Conservation (phyloP, 1,140 invertebrate species). For the Thaumatotibia leucotreta region DNA sequence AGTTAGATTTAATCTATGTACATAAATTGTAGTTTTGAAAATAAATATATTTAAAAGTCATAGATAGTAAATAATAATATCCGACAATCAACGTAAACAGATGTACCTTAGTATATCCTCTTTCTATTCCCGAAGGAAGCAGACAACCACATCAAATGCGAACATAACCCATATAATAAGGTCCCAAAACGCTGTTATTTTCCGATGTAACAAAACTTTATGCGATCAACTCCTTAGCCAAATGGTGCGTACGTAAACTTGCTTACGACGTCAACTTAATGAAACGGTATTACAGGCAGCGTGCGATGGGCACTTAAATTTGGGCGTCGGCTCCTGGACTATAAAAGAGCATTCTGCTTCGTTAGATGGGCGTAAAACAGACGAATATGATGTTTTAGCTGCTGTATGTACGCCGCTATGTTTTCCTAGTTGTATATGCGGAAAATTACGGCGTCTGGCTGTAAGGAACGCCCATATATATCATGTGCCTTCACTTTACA, state of each 20-base stretch:
- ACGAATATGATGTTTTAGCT: not conserved
- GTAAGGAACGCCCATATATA: too few relatives aligned
- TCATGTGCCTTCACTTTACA: too few relatives aligned
- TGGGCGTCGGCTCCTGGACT: slow-evolving; percentile 1
- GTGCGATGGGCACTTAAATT: slow-evolving; percentile 8
- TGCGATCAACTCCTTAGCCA: slow-evolving; percentile 1
- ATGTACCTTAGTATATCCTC: too few relatives aligned
- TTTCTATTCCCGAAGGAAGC: not conserved
- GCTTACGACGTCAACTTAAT: slow-evolving; percentile 5
- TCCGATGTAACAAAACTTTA: not conserved
- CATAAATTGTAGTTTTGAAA: too few relatives aligned
- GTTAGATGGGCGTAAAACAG: not conserved
- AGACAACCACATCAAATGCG: not conserved
- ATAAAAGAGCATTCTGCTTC: slow-evolving; percentile 3
- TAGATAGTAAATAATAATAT: too few relatives aligned
- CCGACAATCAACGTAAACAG: too few relatives aligned
- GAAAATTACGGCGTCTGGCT: too few relatives aligned
- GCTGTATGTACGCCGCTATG: not conserved
- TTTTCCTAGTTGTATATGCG: not conserved
- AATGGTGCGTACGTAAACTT: not conserved
- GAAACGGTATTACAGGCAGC: slow-evolving; percentile 6
- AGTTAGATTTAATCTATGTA: too few relatives aligned
- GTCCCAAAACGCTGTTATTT: not conserved
- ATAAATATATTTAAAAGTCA: too few relatives aligned
- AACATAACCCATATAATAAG: not conserved